Evolutionary conservation across 2,113 vertebrate species (phyloP), one percentile per base, ranked within the genome.

Genomic region (Pionites leucogaster): DNA sequence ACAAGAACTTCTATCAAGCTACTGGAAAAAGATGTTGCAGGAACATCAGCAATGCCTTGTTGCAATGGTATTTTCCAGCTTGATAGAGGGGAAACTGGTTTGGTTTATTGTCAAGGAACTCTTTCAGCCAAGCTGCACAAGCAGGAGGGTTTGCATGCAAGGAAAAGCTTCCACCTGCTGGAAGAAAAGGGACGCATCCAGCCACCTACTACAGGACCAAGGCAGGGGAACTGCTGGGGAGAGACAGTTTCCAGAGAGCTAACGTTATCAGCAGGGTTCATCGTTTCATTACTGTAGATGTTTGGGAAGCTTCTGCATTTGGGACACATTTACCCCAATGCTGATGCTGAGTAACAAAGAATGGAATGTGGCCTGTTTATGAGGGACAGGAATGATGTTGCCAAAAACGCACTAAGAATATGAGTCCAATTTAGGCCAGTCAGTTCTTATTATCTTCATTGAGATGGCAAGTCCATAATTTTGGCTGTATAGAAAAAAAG

Each of bases 351-450:
- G 72, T 18, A 82, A 78, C 27, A 13, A 44, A 82, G 50, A 90
- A 76, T 24, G 77, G 92, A 96, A 96, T 69, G 90, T 8, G 44
- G 80, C 70, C 52, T 72, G 69, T 25, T 95, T 94, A 93, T 79
- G 92, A 93, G 92, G 93, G 95, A 96, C 8, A 0, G 69, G 6
- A 44, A 33, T 7, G 12, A 62, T 1, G 7, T 15, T 96, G 93
- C 92, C 95, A 97, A 92, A 91, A 96, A 90, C 24, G 17, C 93
- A 77, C 86, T 93, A 91, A 87, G 93, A 96, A 79, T 65, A 86
- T 59, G 3, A 93, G 77, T 85, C 83, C 62, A 76, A 93, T 96
- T 94, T 89, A 95, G 90, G 86, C 88, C 95, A 97, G 74, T 94
- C 93, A 82, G 77, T 82, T 96, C 95, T 79, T 57, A 76, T 93